Evolutionary conservation across 2,113 vertebrate genomes (phyloP).

Genomic region (Gorsachius goisagi): DNA sequence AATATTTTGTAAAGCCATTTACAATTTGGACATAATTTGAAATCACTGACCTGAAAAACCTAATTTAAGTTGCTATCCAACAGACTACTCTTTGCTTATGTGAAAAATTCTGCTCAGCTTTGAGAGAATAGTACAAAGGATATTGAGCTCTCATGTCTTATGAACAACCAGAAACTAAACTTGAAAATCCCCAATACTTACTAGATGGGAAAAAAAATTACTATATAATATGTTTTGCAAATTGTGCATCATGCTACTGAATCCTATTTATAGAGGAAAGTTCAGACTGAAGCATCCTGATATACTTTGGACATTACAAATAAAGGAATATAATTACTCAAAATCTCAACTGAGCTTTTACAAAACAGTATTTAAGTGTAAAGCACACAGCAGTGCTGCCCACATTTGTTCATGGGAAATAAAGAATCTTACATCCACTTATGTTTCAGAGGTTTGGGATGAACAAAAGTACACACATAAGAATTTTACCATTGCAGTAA

Average conservation of each 20-base stretch:
- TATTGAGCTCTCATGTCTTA: neutral
- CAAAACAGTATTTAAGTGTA: neutral
- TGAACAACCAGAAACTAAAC: neutral
- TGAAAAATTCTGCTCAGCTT: neutral
- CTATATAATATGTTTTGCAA: neutral
- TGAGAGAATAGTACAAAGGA: neutral
- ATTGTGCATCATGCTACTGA: neutral
- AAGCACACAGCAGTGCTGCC: neutral
- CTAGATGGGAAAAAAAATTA: neutral
- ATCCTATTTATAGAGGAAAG: neutral
- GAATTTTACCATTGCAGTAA: neutral
- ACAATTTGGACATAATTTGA: slow-evolving; percentile 27
- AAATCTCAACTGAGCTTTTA: neutral
- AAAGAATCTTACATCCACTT: neutral
- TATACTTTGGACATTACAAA: neutral
- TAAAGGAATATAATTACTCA: neutral
- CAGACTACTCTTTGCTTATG: neutral
- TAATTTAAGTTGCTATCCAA: neutral
- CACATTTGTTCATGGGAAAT: neutral
- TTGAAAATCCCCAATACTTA: neutral
- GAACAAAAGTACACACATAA: neutral
- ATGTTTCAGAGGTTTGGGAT: neutral
- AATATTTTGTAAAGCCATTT: slow-evolving; percentile 23
- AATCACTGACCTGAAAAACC: slow-evolving; percentile 2
- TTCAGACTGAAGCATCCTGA: neutral